Percentiles rank a stretch among this genome's conserved stretches.
Conservation (phyloP, 2,888 invertebrate genomes). For the Stenotaenia linearis region DNA sequence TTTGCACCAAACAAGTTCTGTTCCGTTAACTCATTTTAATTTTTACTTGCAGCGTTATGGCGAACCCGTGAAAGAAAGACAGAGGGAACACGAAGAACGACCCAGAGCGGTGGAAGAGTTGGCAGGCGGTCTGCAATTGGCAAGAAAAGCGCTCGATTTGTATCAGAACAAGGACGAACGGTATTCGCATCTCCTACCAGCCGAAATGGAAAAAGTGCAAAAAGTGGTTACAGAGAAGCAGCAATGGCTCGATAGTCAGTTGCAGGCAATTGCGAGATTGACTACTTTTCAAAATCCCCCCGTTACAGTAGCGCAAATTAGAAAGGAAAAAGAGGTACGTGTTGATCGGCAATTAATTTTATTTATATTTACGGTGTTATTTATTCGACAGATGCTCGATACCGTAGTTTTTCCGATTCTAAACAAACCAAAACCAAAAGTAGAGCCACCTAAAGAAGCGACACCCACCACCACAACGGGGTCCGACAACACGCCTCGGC, state of each 20-base stretch:
- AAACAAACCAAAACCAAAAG: slow-evolving; percentile 84
- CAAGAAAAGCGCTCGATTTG: slow-evolving; percentile 68
- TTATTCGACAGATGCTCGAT: slow-evolving; percentile 52
- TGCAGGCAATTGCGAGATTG: slow-evolving; percentile 59
- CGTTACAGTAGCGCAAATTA: slow-evolving; percentile 70
- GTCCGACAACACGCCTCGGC: background rate
- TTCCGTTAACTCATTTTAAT: background rate
- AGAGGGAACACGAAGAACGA: slow-evolving; percentile 72
- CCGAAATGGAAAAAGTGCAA: slow-evolving; percentile 68
- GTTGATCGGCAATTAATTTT: background rate
- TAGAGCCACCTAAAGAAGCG: slow-evolving; percentile 49
- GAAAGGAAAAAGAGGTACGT: slow-evolving; percentile 67
- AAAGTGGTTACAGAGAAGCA: slow-evolving; percentile 65
- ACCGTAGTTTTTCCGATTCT: slow-evolving; percentile 62
- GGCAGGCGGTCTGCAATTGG: slow-evolving; percentile 66
- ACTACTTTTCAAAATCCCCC: slow-evolving; percentile 68
- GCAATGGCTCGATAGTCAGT: slow-evolving; percentile 75
- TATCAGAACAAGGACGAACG: slow-evolving; percentile 62
- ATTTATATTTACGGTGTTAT: slow-evolving; percentile 6
- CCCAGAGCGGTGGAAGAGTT: slow-evolving; percentile 75
- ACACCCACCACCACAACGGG: slow-evolving; percentile 50
- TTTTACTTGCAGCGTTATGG: slow-evolving; percentile 62
- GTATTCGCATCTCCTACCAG: slow-evolving; percentile 66
- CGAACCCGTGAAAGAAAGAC: slow-evolving; percentile 80
- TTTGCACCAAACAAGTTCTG: too few relatives aligned